Percentiles rank a stretch among this genome's conserved stretches.
phyloP scores from a whole-genome alignment of 2,888 invertebrate species.

The Nemotelus pantherinus region DNA sequence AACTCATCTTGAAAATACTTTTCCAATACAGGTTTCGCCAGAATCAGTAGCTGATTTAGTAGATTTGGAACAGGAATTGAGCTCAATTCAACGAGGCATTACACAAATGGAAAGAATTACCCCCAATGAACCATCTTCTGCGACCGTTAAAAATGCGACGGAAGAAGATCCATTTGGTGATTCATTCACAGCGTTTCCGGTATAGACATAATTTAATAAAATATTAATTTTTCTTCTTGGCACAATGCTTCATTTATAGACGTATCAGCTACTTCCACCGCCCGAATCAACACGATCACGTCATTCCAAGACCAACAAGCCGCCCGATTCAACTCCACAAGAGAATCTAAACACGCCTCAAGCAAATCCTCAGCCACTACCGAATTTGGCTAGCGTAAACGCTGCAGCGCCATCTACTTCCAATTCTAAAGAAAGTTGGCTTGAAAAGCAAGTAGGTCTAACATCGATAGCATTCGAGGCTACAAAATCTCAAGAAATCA shows the following conservation, averaged over 20 bases:
- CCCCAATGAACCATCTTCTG: constrained; percentile 71
- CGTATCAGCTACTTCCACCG: constrained; percentile 63
- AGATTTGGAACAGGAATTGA: constrained; percentile 87
- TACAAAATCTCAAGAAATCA: constrained; percentile 4
- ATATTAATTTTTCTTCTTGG: not conserved
- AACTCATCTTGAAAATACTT: no score
- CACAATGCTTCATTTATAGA: constrained; percentile 51
- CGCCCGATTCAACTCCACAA: constrained; percentile 53
- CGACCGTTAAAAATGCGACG: constrained; percentile 68
- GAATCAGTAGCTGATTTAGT: constrained; percentile 82
- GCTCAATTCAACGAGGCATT: constrained; percentile 85
- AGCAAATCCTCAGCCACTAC: constrained; percentile 44
- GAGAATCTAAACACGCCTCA: constrained; percentile 40
- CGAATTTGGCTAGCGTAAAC: constrained; percentile 41
- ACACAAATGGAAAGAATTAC: constrained; percentile 89
- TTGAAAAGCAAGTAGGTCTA: constrained; percentile 45
- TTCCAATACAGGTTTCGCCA: constrained; percentile 60
- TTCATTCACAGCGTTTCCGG: constrained; percentile 73
- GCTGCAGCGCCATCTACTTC: constrained; percentile 39
- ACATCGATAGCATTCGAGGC: constrained; percentile 51
- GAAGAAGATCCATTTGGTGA: constrained; percentile 78
- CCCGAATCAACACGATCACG: constrained; percentile 63
- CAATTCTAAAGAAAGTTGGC: constrained; percentile 45
- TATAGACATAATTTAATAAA: constrained; percentile 37
- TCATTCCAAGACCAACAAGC: constrained; percentile 60